These are phyloP conservation scores for Pseudolycoriella hygida DNA, from an alignment of 2,888 invertebrate genomes.

Conservation along the genomic window DNA sequence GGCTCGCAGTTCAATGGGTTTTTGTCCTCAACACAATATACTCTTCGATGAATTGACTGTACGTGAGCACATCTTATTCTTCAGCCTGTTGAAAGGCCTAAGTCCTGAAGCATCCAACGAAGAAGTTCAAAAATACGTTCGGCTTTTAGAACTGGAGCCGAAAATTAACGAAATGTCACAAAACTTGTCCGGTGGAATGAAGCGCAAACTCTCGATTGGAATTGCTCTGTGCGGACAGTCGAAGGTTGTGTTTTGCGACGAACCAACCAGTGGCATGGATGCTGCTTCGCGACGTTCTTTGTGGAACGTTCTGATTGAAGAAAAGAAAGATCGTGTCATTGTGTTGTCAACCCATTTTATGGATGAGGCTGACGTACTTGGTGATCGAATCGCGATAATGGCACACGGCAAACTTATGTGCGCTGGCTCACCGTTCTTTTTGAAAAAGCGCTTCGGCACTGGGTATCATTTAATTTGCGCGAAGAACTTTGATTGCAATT, in stretches of 20 bases:
- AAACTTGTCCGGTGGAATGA: conserved; percentile 51
- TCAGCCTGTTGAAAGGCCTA: conserved; percentile 37
- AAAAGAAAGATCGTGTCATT: conserved; percentile 49
- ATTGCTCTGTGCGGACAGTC: conserved; percentile 51
- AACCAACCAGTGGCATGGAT: conserved; percentile 63
- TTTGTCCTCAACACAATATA: conserved; percentile 69
- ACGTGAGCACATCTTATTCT: conserved; percentile 57
- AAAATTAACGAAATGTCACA: conserved; percentile 35
- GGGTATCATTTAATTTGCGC: conserved; percentile 44
- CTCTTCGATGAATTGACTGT: conserved; percentile 60
- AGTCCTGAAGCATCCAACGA: conserved; percentile 28
- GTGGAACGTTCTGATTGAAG: conserved; percentile 54
- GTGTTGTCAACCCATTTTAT: conserved; percentile 64
- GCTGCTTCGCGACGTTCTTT: conserved; percentile 55
- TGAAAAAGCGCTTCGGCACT: conserved; percentile 60
- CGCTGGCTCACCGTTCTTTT: conserved; percentile 52
- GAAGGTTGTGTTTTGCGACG: conserved; percentile 43
- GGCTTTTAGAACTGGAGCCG: conserved; percentile 37
- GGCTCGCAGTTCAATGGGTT: conserved; percentile 45
- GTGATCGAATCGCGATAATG: conserved; percentile 67
- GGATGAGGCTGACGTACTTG: conserved; percentile 68
- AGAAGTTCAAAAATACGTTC: conserved; percentile 40
- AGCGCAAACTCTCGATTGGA: conserved; percentile 48
- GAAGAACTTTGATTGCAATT: conserved; percentile 34
- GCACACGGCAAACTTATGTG: conserved; percentile 54